Evolutionary conservation across 2,113 vertebrate species (phyloP).

Genomic region (Mystacornis crossleyi): DNA sequence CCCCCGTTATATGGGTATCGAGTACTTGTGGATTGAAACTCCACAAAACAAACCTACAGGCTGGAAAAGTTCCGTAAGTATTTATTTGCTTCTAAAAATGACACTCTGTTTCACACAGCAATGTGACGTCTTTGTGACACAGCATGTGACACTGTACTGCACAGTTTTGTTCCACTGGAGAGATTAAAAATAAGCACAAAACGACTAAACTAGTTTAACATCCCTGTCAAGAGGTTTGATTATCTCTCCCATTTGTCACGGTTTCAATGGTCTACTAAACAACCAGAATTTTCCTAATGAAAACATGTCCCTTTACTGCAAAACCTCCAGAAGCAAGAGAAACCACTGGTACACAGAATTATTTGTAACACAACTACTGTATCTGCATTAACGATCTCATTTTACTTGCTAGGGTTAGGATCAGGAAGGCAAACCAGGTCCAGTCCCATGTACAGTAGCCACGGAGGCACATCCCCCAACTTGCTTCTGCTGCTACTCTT

Average conservation of each 20-base stretch:
- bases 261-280: neutral
- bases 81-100: neutral
- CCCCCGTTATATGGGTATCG: fast-evolving
- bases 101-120: neutral
- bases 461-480: neutral
- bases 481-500: neutral
- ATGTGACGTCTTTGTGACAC: neutral
- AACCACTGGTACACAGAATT: neutral
- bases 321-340: neutral
- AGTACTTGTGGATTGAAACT: neutral
- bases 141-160: neutral
- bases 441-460: neutral
- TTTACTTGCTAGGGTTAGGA: neutral
- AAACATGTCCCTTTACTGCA: fast-evolving
- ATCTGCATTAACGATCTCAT: neutral
- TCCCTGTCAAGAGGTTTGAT: neutral
- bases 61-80: neutral
- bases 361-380: neutral
- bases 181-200: neutral
- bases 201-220: neutral
- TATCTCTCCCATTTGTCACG: neutral
- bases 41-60: neutral
- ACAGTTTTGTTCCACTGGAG: neutral
- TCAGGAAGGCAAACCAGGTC: neutral
- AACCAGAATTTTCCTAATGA: neutral